phyloP scores from a whole-genome alignment of 2,888 invertebrate genomes.

The Lycophotia porphyrea region DNA sequence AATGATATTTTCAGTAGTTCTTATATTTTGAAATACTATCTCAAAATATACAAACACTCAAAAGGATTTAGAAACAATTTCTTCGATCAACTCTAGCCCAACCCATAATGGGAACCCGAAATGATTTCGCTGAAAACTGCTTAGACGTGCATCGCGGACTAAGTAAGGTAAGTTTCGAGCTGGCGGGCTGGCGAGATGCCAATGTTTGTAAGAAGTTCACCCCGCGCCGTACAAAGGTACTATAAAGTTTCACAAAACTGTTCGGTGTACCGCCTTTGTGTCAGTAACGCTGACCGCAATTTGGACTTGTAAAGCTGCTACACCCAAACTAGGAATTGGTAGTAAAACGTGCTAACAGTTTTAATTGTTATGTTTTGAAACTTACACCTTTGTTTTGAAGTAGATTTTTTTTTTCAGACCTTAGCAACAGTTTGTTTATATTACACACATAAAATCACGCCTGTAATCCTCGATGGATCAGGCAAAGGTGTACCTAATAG shows the following conservation, averaged over 20 bases:
- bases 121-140: slow-evolving; percentile 76
- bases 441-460: too few species aligned
- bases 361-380: slow-evolving; percentile 13
- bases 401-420: neutral
- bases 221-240: slow-evolving; percentile 74
- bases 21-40: neutral
- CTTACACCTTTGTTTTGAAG: neutral
- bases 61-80: slow-evolving; percentile 40
- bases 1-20: neutral
- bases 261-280: slow-evolving; percentile 69
- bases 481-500: too few species aligned
- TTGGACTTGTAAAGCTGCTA: slow-evolving; percentile 52
- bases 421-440: neutral
- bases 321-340: slow-evolving; percentile 46
- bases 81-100: slow-evolving; percentile 37
- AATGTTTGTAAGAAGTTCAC: slow-evolving; percentile 81
- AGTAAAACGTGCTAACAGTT: slow-evolving; percentile 41
- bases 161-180: slow-evolving; percentile 76
- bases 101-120: slow-evolving; percentile 61
- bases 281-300: slow-evolving; percentile 65
- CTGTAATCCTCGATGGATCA: too few species aligned
- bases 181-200: slow-evolving; percentile 70
- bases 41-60: slow-evolving; percentile 10
- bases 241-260: slow-evolving; percentile 77
- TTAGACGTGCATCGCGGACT: slow-evolving; percentile 76